These are phyloP conservation scores for Junco hyemalis DNA, from an alignment of 2,113 vertebrate species.

Conservation along the genomic window DNA sequence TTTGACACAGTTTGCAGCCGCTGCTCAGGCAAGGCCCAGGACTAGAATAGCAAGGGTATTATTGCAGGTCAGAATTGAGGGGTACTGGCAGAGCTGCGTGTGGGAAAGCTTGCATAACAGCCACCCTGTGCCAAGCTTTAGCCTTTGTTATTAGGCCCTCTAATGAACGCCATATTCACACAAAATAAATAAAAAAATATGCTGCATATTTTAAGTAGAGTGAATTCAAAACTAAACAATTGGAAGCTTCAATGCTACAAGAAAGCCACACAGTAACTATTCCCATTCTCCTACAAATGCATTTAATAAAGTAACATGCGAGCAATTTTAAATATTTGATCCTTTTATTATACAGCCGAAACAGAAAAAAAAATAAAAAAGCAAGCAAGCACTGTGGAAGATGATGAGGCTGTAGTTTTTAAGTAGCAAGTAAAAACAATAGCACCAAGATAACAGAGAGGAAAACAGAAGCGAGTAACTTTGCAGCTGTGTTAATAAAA, in stretches of 20 bases:
- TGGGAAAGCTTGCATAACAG: constrained; percentile 68
- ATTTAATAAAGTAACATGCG: constrained; percentile 42
- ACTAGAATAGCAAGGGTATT: constrained; percentile 63
- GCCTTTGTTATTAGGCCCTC: constrained; percentile 67
- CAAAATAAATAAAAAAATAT: constrained; percentile 42
- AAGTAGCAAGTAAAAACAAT: constrained; percentile 60
- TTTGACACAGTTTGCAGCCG: constrained; percentile 40
- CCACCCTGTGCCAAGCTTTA: constrained; percentile 61
- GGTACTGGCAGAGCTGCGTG: constrained; percentile 56
- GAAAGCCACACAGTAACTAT: constrained; percentile 37
- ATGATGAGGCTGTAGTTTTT: constrained; percentile 46
- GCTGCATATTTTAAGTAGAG: constrained; percentile 60
- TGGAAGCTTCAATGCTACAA: constrained; percentile 55
- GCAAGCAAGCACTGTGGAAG: neutral
- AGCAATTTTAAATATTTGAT: constrained; percentile 57
- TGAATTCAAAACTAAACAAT: constrained; percentile 55
- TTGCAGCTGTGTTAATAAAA: constrained; percentile 2
- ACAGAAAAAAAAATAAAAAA: neutral
- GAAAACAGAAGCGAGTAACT: constrained; percentile 12
- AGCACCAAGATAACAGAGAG: constrained; percentile 39
- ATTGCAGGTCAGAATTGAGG: constrained; percentile 66
- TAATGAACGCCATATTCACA: constrained; percentile 70
- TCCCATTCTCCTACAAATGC: constrained; percentile 45
- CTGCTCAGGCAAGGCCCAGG: constrained; percentile 38
- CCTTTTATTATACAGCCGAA: constrained; percentile 23